Evolutionary conservation across 2,888 invertebrate species (phyloP).

Genomic region (Strigamia crassipes): DNA sequence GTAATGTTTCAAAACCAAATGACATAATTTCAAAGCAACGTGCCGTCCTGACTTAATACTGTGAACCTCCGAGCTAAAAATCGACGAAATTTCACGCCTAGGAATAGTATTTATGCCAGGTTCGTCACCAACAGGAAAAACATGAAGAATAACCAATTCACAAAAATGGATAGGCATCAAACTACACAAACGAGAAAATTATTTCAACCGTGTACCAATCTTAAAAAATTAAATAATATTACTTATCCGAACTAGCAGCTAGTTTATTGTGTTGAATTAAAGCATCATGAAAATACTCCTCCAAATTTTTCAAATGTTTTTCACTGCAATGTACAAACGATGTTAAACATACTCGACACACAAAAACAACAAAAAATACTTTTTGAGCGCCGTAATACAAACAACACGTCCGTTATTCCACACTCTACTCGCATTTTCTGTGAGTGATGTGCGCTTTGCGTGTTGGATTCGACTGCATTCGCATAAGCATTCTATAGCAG

Average conservation of each 20-base stretch:
- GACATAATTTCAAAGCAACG: slow-evolving; percentile 56
- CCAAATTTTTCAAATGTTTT: slow-evolving; percentile 80
- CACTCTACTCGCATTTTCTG: slow-evolving; percentile 62
- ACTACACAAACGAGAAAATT: slow-evolving; percentile 58
- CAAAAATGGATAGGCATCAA: slow-evolving; percentile 80
- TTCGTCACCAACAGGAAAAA: slow-evolving; percentile 80
- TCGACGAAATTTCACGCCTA: slow-evolving; percentile 66
- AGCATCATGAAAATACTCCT: slow-evolving; percentile 83
- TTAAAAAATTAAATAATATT: slow-evolving; percentile 56
- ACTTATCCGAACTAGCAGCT: slow-evolving; percentile 68
- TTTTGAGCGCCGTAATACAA: slow-evolving; percentile 83
- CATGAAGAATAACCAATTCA: slow-evolving; percentile 86
- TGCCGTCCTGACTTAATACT: slow-evolving; percentile 53
- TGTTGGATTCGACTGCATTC: slow-evolving; percentile 79
- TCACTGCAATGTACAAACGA: slow-evolving; percentile 66
- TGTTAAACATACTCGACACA: neutral
- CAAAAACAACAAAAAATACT: slow-evolving; percentile 53
- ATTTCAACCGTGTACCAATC: no score
- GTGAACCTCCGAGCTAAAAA: slow-evolving; percentile 53
- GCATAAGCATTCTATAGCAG: slow-evolving; percentile 82
- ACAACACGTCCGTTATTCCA: slow-evolving; percentile 78
- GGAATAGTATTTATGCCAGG: slow-evolving; percentile 75
- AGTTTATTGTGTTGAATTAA: slow-evolving; percentile 79
- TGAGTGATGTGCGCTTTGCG: slow-evolving; percentile 63
- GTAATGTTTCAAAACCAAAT: slow-evolving; percentile 71